Evolutionary conservation across 2,797 vertebrate species (phyloP), one percentile per base, ranked within the genome.

Genomic region (Xenops minutus): DNA sequence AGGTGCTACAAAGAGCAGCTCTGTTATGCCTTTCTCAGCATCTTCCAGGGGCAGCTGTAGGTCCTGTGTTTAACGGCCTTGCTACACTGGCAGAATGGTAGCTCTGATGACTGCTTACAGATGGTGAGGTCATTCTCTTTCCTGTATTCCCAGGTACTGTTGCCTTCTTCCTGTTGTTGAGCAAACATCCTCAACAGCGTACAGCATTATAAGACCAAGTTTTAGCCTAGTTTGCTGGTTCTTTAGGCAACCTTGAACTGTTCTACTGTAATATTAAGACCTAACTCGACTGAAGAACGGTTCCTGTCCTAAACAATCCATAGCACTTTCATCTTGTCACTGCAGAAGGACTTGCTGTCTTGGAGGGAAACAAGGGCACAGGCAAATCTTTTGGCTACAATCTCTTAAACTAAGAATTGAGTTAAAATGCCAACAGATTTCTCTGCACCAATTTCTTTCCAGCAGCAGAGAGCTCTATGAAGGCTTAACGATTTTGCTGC

Each of bases 71-170:
- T 18, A 21, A 39, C 0, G 6, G 2, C 32, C 17, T 20, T 18
- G 37, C 7, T 72, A 10, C 4, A 1, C 4, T 16, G 41, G 12
- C 18, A 29, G n/a, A 44, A 21, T 0, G 5, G 32, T 5, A 6
- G 19, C 4, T 67, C 24, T 59, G 46, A 7, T 32, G 51, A 39
- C 15, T 46, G 8, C 2, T 68, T 5, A 21, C 10, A 46, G 20
- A 12, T 49, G 46, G 2, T n/a, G 36, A 82, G 43, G 23, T 30
- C 12, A 12, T 48, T 66, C 41, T 64, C 20, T 37, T 48, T 37
- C 51, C 20, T 21, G 0, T 20, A 3, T 63, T 80, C 80, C 64
- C 71, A 27, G 43, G 6, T 6, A 43, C 16, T 1, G 0, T 74
- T 94, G 56, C 27, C n/a, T 68, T 19, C 34, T 71, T 46, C 34